Conservation (phyloP, 2,113 vertebrate genomes). For the Irena cyanogastra region DNA sequence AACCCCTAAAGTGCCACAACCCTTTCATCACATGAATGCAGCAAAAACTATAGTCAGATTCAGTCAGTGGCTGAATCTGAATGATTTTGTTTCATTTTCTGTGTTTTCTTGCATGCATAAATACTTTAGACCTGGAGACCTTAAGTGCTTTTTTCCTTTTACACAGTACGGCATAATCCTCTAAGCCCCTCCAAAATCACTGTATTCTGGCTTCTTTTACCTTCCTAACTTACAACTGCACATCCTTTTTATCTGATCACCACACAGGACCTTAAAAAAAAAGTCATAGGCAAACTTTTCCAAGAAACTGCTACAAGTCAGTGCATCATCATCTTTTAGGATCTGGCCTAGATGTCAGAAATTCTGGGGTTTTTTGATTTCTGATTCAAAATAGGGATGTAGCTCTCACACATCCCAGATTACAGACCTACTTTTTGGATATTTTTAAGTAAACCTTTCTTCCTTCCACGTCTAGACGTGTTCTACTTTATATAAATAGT, state of each 20-base stretch:
- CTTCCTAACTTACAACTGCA: background rate
- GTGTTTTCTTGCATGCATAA: background rate
- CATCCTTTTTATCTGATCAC: background rate
- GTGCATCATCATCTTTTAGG: background rate
- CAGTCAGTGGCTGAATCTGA: background rate
- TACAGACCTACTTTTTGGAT: background rate
- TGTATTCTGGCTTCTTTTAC: background rate
- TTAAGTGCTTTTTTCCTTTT: background rate
- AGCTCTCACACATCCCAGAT: background rate
- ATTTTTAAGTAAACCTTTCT: background rate
- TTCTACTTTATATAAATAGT: background rate
- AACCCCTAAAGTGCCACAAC: background rate
- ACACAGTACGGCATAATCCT: background rate
- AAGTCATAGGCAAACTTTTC: background rate
- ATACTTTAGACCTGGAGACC: background rate
- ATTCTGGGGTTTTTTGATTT: accelerated
- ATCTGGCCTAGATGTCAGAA: background rate
- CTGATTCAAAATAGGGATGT: background rate
- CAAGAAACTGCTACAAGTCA: background rate
- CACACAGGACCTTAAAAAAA: background rate
- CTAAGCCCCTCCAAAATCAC: background rate
- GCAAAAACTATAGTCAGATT: background rate
- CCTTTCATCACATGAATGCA: background rate
- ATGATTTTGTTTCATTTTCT: background rate
- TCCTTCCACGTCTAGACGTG: background rate